Evolutionary conservation across 2,888 invertebrate genomes (phyloP).

Genomic region (Congeria kusceri): DNA sequence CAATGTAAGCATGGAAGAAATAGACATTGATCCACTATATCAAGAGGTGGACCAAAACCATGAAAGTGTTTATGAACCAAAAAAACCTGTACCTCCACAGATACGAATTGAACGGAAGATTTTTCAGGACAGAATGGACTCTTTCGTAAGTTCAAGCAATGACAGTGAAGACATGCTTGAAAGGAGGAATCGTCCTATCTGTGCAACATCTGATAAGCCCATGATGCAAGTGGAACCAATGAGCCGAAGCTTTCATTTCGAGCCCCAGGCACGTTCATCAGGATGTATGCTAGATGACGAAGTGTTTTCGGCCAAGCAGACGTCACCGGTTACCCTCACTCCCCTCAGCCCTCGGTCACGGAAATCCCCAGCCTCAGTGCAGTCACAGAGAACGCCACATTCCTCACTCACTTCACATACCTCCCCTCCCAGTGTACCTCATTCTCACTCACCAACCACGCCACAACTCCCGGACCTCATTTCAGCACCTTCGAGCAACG

Average conservation of each 20-base stretch:
- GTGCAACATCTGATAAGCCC: slow-evolving; percentile 47
- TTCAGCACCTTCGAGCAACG: slow-evolving; percentile 72
- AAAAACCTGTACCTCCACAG: slow-evolving; percentile 75
- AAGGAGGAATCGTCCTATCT: slow-evolving; percentile 39
- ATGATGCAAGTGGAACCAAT: slow-evolving; percentile 61
- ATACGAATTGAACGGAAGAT: slow-evolving; percentile 83
- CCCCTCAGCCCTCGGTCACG: slow-evolving; percentile 82
- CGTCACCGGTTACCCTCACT: slow-evolving; percentile 82
- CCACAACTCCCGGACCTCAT: slow-evolving; percentile 71
- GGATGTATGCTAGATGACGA: slow-evolving; percentile 43
- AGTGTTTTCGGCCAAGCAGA: slow-evolving; percentile 36
- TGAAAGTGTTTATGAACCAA: slow-evolving; percentile 81
- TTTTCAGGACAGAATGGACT: slow-evolving; percentile 76
- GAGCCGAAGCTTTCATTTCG: slow-evolving; percentile 50
- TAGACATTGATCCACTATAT: slow-evolving; percentile 76
- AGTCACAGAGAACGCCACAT: slow-evolving; percentile 67
- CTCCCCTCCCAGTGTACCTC: background rate
- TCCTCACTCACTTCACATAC: slow-evolving; percentile 44
- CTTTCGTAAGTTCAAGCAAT: slow-evolving; percentile 80
- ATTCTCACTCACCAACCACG: slow-evolving; percentile 55
- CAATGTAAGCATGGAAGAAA: slow-evolving; percentile 75
- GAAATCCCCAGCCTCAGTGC: slow-evolving; percentile 63
- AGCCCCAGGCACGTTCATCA: slow-evolving; percentile 48
- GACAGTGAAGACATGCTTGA: slow-evolving; percentile 78
- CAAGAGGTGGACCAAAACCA: slow-evolving; percentile 82